Evolutionary conservation across 2,888 invertebrate species (phyloP).

Genomic region (Idaea biselata): DNA sequence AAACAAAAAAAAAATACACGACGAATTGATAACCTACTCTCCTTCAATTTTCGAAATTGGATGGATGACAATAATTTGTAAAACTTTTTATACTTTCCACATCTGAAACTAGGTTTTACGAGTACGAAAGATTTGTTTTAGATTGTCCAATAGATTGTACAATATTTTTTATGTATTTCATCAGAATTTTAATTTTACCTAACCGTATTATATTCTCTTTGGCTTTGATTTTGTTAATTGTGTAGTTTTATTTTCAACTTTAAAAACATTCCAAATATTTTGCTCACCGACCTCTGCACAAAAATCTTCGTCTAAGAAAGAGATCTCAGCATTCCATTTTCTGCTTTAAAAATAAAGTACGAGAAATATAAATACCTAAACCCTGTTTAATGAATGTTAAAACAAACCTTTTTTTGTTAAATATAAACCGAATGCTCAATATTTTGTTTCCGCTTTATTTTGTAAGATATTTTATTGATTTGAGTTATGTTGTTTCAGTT

Average conservation of each 20-base stretch:
- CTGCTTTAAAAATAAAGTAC: slow-evolving; percentile 52
- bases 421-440: slow-evolving; percentile 48
- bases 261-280: not conserved
- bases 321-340: slow-evolving; percentile 77
- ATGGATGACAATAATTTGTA: no score
- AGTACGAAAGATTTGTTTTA: no score
- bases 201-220: no score
- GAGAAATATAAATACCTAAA: slow-evolving; percentile 23
- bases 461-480: slow-evolving; percentile 29
- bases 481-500: not conserved
- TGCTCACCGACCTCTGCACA: not conserved
- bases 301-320: slow-evolving; percentile 43
- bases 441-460: slow-evolving; percentile 39
- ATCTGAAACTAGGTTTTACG: no score
- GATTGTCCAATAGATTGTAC: no score
- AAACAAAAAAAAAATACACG: not conserved
- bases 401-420: not conserved
- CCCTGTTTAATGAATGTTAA: slow-evolving; percentile 15
- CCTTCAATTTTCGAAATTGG: no score
- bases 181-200: no score
- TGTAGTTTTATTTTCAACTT: not conserved
- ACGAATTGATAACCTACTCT: not conserved
- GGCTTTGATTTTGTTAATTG: no score
- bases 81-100: no score
- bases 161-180: no score